A percentile compares a stretch with the other conserved stretches of the same genome.
phyloP scores from a whole-genome alignment of 1,140 invertebrate genomes.

The Microplitis demolitor region DNA sequence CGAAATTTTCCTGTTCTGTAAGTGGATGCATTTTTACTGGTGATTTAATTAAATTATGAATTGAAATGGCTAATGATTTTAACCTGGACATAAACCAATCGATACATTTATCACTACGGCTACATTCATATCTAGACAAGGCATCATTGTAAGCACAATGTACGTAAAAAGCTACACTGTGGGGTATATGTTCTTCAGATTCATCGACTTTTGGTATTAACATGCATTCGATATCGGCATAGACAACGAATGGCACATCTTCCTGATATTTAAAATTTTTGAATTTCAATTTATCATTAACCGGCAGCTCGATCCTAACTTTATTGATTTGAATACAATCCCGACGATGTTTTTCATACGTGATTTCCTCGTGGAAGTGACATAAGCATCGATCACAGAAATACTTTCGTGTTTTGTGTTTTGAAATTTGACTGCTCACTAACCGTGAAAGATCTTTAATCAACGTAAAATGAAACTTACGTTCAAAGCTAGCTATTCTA shows the following conservation, averaged over 20 bases:
- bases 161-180: constrained; percentile 47
- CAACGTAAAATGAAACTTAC: constrained; percentile 28
- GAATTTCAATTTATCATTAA: neutral
- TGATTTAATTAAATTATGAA: constrained; percentile 14
- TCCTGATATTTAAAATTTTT: neutral
- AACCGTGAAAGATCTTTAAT: constrained; percentile 39
- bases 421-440: constrained; percentile 32
- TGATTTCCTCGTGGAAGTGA: constrained; percentile 34
- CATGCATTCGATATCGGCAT: neutral
- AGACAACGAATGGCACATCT: neutral
- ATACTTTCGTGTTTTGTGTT: constrained; percentile 31
- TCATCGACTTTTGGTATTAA: neutral
- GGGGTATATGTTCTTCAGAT: constrained; percentile 40
- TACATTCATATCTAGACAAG: constrained; percentile 37
- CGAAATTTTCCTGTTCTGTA: neutral
- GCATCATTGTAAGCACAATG: constrained; percentile 45
- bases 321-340: neutral
- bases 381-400: constrained; percentile 47
- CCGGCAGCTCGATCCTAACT: neutral
- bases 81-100: constrained; percentile 37
- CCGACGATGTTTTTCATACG: neutral
- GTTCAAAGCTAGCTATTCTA: neutral
- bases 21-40: neutral
- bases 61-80: constrained; percentile 26
- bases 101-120: constrained; percentile 35